Base-by-base conservation (phyloP, 2,113 vertebrate genomes). In the Chaetura pelagica region DNA sequence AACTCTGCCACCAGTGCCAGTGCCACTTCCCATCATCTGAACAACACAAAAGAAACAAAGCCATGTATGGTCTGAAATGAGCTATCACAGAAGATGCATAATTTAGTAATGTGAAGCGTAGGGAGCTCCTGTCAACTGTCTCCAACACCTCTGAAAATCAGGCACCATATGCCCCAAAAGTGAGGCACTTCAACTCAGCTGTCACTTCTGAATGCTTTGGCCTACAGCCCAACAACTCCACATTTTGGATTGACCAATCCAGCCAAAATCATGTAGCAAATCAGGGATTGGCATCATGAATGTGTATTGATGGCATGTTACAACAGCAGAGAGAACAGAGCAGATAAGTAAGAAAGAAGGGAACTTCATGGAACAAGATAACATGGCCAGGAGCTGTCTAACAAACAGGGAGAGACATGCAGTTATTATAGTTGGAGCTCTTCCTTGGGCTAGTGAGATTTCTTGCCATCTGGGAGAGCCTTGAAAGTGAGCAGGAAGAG, bases 81-180 rank as follows among this genome's bases (percentile, higher is more conserved):
- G 42, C 42, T 83, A 62, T 42, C 12, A 1, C 51, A 66, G 62
- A 94, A 93, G 83, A 94, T 67, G 67, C 24, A 58, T 46, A 22
- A 84, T 87, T 92, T 63, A 77, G 7, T 49, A 68, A 69, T 54
- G 63, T 12, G 67, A 83, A 69, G 21, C 62, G 57, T 5, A 68
- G 58, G 2, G 24, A 79, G 22, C 48, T 93, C 49, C 79, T 96
- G 88, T 80, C 88, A 94, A 2, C 46, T 74, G 59, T 88, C 85
- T 84, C 82, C 29, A 80, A 71, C 90, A 67, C 72, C 68, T 96
- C 88, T 74, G 83, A 67, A 86, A 93, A 92, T 84, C 68, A 90
- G 79, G 83, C 63, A 92, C 55, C 76, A 81, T 38, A 71, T 71
- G 83, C 48, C 81, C 74, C 34, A 35, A 27, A 80, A 93, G 32